These are phyloP conservation scores for Mylabris phalerata DNA, from an alignment of 1,140 invertebrate genomes.

Conservation along the genomic window DNA sequence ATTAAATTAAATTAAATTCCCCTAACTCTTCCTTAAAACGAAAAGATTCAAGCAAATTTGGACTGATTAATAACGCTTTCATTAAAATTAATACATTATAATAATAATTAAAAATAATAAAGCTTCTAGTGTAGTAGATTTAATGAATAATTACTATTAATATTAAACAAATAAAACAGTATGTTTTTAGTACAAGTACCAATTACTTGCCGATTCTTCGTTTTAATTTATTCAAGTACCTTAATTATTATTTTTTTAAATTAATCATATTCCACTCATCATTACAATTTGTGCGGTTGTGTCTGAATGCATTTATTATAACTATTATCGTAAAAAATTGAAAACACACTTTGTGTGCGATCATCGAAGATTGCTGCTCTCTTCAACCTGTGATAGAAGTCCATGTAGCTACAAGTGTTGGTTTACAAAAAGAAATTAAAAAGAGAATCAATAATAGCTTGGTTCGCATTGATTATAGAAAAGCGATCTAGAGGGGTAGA, in stretches of 20 bases:
- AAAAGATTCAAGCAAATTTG: slow-evolving; percentile 25
- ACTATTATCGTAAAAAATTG: too few species aligned
- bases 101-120: slow-evolving; percentile 8
- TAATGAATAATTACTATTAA: background rate
- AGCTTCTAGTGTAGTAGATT: slow-evolving; percentile 22
- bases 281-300: slow-evolving; percentile 10
- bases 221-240: slow-evolving; percentile 5
- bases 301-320: too few species aligned
- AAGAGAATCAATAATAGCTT: background rate
- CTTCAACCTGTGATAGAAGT: slow-evolving; percentile 39
- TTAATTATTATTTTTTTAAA: background rate
- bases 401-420: slow-evolving; percentile 7
- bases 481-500: too few species aligned
- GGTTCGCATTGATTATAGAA: slow-evolving; percentile 12
- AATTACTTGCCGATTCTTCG: slow-evolving; percentile 12
- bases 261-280: slow-evolving; percentile 2
- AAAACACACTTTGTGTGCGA: too few species aligned
- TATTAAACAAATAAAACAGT: slow-evolving; percentile 8
- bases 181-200: slow-evolving; percentile 29
- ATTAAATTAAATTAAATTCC: background rate
- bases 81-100: background rate
- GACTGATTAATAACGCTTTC: slow-evolving; percentile 30
- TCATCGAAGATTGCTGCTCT: slow-evolving; percentile 22
- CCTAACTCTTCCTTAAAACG: background rate
- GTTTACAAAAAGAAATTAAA: too few species aligned